Base-by-base conservation (phyloP, 2,113 vertebrate genomes). In the Upupa epops region DNA sequence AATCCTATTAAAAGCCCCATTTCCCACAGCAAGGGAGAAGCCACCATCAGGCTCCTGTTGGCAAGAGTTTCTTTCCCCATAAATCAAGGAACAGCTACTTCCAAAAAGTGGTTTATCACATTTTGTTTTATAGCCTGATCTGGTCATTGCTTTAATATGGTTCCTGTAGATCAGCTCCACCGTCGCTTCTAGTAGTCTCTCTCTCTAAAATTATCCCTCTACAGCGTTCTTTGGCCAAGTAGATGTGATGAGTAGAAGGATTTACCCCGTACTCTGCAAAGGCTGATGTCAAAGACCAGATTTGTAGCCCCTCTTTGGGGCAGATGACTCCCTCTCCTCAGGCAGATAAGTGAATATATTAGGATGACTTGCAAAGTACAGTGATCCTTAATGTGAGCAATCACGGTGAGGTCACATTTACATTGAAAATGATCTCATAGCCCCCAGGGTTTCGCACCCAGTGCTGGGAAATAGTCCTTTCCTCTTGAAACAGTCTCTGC, bases 351-450 rank as follows among this genome's bases (percentile, higher is more conserved):
- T 80, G 60, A 86, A 91, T 89, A 88, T 89, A 95, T 89, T 85
- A 95, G 46, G 51, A 82, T 81, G 86, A 86, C 83, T 94, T 96
- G 83, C 77, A 93, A 88, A 88, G 88, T 68, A 93, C 69, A 45
- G 34, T 5, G 49, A 69, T 92, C 40, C 70, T 72, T 93, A 94
- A 92, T 81, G 83, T 81, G n/a, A 81, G 54, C 65, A 83, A 61
- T 88, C 4, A 2, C 69, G 86, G 20, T 92, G 93, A 89, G 90
- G 88, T 93, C 83, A 92, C 74, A 49, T 93, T 92, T 86, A 81
- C 92, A 86, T 82, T 51, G 76, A 90, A 94, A 92, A 91, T 92
- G 31, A 93, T 75, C 92, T 93, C 88, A 83, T 75, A 37, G 66
- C 49, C 61, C 40, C 80, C 13, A n/a, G 88, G 76, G 77, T 68